These are phyloP conservation scores for Rhaphigaster nebulosa DNA, from an alignment of 2,888 invertebrate species.

Conservation along the genomic window DNA sequence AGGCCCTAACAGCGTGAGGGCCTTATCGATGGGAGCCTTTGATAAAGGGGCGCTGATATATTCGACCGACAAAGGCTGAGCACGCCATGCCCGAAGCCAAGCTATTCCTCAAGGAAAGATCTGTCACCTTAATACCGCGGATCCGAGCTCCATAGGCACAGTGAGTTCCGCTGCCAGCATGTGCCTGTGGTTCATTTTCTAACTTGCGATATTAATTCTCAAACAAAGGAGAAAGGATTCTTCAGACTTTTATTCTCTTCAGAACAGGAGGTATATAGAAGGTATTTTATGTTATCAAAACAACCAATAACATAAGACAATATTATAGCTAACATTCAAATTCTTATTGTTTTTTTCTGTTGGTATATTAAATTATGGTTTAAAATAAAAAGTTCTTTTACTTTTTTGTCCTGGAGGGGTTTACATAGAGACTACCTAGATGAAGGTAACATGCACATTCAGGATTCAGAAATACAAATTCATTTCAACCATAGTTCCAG, in stretches of 20 bases:
- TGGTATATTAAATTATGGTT: too few relatives aligned
- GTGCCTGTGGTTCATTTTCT: background rate
- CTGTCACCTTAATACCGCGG: background rate
- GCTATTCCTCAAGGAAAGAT: background rate
- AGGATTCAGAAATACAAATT: too few relatives aligned
- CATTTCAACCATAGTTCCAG: too few relatives aligned
- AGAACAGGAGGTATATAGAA: too few relatives aligned
- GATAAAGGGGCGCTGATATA: conserved; percentile 7
- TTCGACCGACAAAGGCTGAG: background rate
- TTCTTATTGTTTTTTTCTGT: too few relatives aligned
- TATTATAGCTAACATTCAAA: too few relatives aligned
- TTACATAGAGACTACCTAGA: too few relatives aligned
- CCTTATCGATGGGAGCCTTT: background rate
- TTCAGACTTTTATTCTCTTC: background rate
- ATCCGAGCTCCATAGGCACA: background rate
- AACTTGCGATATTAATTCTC: background rate
- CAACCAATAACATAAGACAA: too few relatives aligned
- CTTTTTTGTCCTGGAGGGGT: too few relatives aligned
- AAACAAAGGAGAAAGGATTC: background rate
- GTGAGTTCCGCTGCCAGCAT: background rate
- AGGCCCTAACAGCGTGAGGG: background rate
- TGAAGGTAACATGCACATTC: too few relatives aligned
- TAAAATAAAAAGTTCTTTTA: too few relatives aligned
- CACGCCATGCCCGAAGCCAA: background rate
- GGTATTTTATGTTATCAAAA: too few relatives aligned